These are phyloP conservation scores for Actenoides lindsayi DNA, from an alignment of 2,113 vertebrate species.

Conservation along the genomic window DNA sequence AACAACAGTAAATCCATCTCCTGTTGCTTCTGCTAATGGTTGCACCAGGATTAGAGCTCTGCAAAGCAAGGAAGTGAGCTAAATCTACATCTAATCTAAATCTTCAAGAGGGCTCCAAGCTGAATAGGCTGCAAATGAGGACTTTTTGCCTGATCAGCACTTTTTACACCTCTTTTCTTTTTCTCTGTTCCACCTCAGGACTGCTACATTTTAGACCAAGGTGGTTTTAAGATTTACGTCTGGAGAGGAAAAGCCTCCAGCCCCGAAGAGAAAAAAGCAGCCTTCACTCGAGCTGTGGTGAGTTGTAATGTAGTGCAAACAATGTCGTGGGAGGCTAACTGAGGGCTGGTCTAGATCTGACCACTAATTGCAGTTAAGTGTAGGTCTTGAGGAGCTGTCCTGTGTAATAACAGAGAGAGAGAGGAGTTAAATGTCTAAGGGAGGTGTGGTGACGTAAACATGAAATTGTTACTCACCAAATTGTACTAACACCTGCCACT, in stretches of 20 bases:
- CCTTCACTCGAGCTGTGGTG: slow-evolving; percentile 86
- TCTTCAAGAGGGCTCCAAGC: background rate
- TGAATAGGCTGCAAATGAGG: background rate
- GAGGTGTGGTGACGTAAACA: background rate
- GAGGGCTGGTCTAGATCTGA: background rate
- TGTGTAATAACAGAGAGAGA: background rate
- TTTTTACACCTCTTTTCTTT: background rate
- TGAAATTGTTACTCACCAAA: background rate
- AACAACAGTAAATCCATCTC: background rate
- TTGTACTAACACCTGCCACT: background rate
- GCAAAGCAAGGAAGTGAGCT: background rate
- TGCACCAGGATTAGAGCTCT: background rate
- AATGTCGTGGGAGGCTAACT: background rate
- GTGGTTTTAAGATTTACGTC: slow-evolving; percentile 83
- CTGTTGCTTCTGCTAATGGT: background rate
- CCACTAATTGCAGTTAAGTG: slow-evolving; percentile 21
- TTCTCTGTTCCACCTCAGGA: slow-evolving; percentile 73
- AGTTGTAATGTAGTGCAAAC: slow-evolving; percentile 28
- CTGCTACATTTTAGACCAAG: slow-evolving; percentile 88
- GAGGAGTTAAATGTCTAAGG: background rate
- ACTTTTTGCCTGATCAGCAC: background rate
- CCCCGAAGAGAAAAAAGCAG: slow-evolving; percentile 79
- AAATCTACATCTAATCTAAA: background rate
- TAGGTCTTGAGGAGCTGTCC: background rate
- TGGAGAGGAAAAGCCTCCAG: slow-evolving; percentile 90